A percentile compares a stretch with the other conserved stretches of the same genome.
phyloP scores from a whole-genome alignment of 2,113 vertebrate species.

The Callocephalon fimbriatum region DNA sequence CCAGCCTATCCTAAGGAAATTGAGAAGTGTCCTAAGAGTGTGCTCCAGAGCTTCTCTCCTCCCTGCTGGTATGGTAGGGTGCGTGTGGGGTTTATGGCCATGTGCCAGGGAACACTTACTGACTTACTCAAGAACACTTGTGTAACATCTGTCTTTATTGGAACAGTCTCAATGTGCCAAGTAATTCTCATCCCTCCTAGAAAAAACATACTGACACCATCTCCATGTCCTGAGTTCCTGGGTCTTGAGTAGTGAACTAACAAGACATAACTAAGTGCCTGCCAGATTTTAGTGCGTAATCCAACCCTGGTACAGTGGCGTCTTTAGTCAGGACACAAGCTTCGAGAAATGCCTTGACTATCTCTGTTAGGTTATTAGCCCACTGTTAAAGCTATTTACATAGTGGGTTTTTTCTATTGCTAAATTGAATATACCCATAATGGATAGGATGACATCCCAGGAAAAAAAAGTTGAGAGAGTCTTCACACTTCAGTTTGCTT shows the following conservation, averaged over 20 bases:
- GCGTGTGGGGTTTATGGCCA: fast-evolving
- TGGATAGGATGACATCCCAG: not conserved
- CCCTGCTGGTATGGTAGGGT: not conserved
- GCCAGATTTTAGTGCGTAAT: not conserved
- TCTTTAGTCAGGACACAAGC: not conserved
- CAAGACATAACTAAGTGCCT: not conserved
- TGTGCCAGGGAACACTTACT: not conserved
- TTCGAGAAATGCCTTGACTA: not conserved
- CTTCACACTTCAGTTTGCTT: not conserved
- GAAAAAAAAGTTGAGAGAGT: not conserved
- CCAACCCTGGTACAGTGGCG: fast-evolving
- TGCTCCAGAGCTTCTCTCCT: not conserved
- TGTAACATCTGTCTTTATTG: not conserved
- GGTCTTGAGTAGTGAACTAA: not conserved
- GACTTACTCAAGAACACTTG: not conserved
- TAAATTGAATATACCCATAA: not conserved
- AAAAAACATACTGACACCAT: not conserved
- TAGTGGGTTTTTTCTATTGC: not conserved
- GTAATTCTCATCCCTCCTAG: not conserved
- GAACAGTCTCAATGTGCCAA: not conserved
- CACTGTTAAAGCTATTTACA: not conserved
- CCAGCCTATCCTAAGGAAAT: not conserved
- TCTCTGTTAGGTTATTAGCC: not conserved
- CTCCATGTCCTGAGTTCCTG: not conserved
- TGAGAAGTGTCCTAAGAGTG: not conserved